Evolutionary conservation across 2,888 invertebrate genomes (phyloP).

Genomic region (Epinotia nisella): DNA sequence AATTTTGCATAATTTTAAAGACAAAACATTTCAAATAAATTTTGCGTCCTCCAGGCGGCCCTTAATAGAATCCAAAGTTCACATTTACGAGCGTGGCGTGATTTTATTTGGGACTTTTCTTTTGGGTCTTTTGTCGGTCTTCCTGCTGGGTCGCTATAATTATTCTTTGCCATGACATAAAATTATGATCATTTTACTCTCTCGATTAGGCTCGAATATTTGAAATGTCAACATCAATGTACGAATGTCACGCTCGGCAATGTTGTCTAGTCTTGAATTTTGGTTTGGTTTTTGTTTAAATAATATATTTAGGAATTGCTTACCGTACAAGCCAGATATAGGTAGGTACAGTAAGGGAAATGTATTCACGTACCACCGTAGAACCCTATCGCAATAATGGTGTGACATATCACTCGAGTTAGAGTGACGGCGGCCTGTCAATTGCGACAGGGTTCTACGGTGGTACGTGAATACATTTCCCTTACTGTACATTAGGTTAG

Average conservation of each 20-base stretch:
- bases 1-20: slow-evolving; percentile 27
- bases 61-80: slow-evolving; percentile 60
- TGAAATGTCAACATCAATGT: slow-evolving; percentile 5
- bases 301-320: neutral
- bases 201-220: slow-evolving; percentile 32
- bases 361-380: too few relatives aligned
- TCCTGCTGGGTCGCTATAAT: slow-evolving; percentile 51
- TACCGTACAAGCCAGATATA: too few relatives aligned
- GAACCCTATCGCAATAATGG: too few relatives aligned
- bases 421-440: too few relatives aligned
- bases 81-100: slow-evolving; percentile 53
- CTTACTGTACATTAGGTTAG: too few relatives aligned
- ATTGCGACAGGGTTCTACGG: too few relatives aligned
- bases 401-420: too few relatives aligned
- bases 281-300: neutral
- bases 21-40: slow-evolving; percentile 46
- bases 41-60: slow-evolving; percentile 53
- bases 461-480: too few relatives aligned
- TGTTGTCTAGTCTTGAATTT: neutral
- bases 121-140: slow-evolving; percentile 52
- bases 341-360: too few relatives aligned
- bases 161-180: slow-evolving; percentile 49
- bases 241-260: neutral
- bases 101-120: slow-evolving; percentile 53
- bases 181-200: slow-evolving; percentile 34